phyloP scores from a whole-genome alignment of 1,140 invertebrate species.

The Ooceraea biroi region DNA sequence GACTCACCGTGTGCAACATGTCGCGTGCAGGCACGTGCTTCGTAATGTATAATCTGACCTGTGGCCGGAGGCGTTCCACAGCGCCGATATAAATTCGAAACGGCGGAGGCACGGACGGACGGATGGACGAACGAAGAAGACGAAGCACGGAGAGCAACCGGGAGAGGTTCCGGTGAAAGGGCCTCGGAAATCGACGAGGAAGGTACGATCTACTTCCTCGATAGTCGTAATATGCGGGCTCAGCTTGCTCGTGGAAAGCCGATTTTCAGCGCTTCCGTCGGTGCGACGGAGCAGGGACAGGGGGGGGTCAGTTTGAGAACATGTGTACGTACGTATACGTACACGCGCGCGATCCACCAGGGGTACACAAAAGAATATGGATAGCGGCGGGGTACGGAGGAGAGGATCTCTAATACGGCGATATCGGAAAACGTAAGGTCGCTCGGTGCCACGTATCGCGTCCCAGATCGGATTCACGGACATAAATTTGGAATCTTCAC shows the following conservation, averaged over 20 bases:
- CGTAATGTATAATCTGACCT: slow-evolving; percentile 73
- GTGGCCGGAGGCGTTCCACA: slow-evolving; percentile 63
- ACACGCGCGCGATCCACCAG: too few relatives aligned
- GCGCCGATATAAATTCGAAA: slow-evolving; percentile 61
- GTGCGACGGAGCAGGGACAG: background rate
- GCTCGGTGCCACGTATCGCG: slow-evolving; percentile 33
- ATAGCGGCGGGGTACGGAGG: background rate
- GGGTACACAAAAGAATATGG: slow-evolving; percentile 13
- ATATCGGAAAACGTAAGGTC: slow-evolving; percentile 46
- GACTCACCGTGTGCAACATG: slow-evolving; percentile 73
- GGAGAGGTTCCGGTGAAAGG: slow-evolving; percentile 24
- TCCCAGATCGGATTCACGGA: slow-evolving; percentile 41
- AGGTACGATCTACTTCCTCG: slow-evolving; percentile 58
- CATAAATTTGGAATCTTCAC: slow-evolving; percentile 60
- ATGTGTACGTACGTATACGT: background rate
- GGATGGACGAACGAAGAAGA: slow-evolving; percentile 6
- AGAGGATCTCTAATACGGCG: slow-evolving; percentile 31
- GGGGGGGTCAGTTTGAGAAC: slow-evolving; percentile 1
- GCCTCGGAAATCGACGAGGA: slow-evolving; percentile 38
- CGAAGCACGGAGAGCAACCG: background rate
- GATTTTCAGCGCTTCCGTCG: slow-evolving; percentile 59
- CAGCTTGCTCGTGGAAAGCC: slow-evolving; percentile 57
- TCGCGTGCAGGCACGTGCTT: slow-evolving; percentile 76
- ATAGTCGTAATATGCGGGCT: slow-evolving; percentile 45
- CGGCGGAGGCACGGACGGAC: background rate